phyloP scores from a whole-genome alignment of 2,113 vertebrate species.

The Buteo buteo region DNA sequence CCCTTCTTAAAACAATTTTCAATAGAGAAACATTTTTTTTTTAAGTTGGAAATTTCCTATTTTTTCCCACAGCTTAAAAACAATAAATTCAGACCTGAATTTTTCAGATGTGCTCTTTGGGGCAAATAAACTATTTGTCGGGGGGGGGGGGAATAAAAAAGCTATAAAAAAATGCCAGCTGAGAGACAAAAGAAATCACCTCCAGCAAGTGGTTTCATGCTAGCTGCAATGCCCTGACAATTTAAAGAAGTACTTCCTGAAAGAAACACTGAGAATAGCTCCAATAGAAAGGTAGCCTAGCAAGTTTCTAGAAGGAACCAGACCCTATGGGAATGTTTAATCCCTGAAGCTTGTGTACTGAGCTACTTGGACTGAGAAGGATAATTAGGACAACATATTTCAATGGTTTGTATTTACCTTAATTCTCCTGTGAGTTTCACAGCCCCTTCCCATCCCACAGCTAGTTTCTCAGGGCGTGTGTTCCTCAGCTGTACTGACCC shows the following conservation, averaged over 20 bases:
- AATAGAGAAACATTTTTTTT: not conserved
- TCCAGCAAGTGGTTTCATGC: not conserved
- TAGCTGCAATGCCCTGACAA: not conserved
- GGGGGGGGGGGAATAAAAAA: too few species aligned
- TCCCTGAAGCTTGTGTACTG: not conserved
- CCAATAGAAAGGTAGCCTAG: not conserved
- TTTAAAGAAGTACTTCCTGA: not conserved
- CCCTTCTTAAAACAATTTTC: not conserved
- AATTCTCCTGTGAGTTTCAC: not conserved
- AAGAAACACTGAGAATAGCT: not conserved
- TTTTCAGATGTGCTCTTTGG: not conserved
- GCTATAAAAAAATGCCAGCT: not conserved
- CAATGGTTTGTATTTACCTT: not conserved
- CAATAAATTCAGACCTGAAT: not conserved
- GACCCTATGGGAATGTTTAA: not conserved
- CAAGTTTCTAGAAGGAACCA: not conserved
- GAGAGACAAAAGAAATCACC: not conserved
- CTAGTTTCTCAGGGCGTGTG: not conserved
- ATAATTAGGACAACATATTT: not conserved
- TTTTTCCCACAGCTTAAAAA: not conserved
- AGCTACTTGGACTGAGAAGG: not conserved
- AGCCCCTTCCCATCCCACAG: not conserved
- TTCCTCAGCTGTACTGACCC: not conserved
- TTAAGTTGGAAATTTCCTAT: rapidly evolving
- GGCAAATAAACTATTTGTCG: not conserved